These are phyloP conservation scores for Rhingia campestris DNA, from an alignment of 2,888 invertebrate genomes.

Conservation along the genomic window DNA sequence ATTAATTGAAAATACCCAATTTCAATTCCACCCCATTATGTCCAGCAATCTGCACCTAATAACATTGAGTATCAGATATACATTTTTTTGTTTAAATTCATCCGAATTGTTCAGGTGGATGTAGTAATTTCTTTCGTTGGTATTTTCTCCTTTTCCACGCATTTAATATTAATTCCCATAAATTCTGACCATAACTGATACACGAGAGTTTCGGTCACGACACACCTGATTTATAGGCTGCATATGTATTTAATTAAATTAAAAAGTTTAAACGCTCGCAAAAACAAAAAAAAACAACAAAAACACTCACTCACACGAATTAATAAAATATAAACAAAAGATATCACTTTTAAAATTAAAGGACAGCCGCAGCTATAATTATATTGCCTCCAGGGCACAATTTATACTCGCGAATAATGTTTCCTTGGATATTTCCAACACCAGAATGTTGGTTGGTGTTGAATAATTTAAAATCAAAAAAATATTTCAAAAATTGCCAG, in stretches of 20 bases:
- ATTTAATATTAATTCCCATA: slow-evolving; percentile 52
- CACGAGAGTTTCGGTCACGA: slow-evolving; percentile 4
- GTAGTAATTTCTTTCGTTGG: slow-evolving; percentile 43
- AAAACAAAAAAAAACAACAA: background rate
- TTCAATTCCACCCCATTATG: too few species aligned
- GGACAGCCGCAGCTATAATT: slow-evolving; percentile 17
- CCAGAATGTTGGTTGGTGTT: background rate
- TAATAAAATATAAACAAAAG: slow-evolving; percentile 4
- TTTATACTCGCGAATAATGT: slow-evolving; percentile 6
- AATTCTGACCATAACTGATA: slow-evolving; percentile 40
- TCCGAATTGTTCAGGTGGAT: slow-evolving; percentile 41
- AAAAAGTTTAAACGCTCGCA: slow-evolving; percentile 17
- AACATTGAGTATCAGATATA: background rate
- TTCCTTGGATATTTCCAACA: background rate
- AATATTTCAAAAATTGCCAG: background rate
- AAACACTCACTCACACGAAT: background rate
- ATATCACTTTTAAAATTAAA: slow-evolving; percentile 29
- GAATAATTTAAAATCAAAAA: background rate
- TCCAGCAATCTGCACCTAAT: background rate
- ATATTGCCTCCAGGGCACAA: slow-evolving; percentile 15
- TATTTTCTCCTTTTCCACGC: slow-evolving; percentile 23
- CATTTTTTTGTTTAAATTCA: background rate
- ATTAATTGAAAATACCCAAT: too few species aligned
- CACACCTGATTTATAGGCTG: slow-evolving; percentile 52
- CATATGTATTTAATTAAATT: slow-evolving; percentile 50